A percentile compares a stretch with the other conserved stretches of the same genome.
Conservation (phyloP, 2,888 invertebrate species). For the Coenonympha glycerion region DNA sequence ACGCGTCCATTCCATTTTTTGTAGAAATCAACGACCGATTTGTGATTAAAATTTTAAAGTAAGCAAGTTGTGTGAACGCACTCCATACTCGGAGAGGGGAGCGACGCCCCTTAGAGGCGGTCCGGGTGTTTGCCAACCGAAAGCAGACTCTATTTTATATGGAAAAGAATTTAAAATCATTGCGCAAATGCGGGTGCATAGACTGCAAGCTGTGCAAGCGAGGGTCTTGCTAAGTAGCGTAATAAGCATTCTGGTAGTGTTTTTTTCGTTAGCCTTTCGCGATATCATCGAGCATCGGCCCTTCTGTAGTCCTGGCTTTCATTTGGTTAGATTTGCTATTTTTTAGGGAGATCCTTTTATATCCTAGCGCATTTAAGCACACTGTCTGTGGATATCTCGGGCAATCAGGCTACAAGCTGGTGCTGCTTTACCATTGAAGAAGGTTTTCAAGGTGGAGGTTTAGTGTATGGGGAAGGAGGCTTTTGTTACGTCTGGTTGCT, state of each 20-base stretch:
- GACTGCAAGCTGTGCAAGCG: slow-evolving; percentile 58
- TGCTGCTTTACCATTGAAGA: no score
- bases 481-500: no score
- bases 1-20: slow-evolving; percentile 54
- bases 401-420: no score
- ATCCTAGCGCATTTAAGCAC: no score
- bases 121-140: slow-evolving; percentile 38
- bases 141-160: slow-evolving; percentile 31
- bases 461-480: no score
- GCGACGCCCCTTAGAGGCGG: slow-evolving; percentile 72
- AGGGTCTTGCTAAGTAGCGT: slow-evolving; percentile 62
- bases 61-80: slow-evolving; percentile 52
- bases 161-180: slow-evolving; percentile 30
- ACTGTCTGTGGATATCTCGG: no score
- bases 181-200: slow-evolving; percentile 43
- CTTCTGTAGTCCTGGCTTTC: slow-evolving; percentile 11
- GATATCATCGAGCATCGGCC: slow-evolving; percentile 26
- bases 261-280: slow-evolving; percentile 47
- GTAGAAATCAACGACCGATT: slow-evolving; percentile 60
- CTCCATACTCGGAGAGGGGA: slow-evolving; percentile 51
- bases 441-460: no score
- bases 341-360: slow-evolving; percentile 17
- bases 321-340: slow-evolving; percentile 15
- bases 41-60: slow-evolving; percentile 74
- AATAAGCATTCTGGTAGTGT: slow-evolving; percentile 51